These are phyloP conservation scores for Propithecus coquereli DNA, from an alignment of 2,113 vertebrate species.

Conservation along the genomic window DNA sequence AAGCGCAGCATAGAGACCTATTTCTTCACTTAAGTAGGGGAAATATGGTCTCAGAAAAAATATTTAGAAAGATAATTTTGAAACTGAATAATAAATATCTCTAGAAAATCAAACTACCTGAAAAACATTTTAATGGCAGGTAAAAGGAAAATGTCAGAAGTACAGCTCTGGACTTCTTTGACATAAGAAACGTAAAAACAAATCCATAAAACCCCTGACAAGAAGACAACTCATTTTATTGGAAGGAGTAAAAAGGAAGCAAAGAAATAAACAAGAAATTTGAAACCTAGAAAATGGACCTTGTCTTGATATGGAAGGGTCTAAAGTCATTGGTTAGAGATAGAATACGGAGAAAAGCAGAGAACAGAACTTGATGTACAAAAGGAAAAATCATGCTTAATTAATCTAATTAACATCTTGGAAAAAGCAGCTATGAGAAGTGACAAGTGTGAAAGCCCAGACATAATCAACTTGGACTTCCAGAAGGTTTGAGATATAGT, in stretches of 20 bases:
- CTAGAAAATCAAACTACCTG: not conserved
- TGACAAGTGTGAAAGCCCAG: conserved; percentile 12
- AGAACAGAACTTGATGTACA: not conserved
- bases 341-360: not conserved
- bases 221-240: not conserved
- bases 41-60: not conserved
- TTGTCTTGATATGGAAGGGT: not conserved
- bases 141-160: not conserved
- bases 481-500: not conserved
- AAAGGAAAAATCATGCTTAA: conserved; percentile 7
- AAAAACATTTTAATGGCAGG: not conserved
- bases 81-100: not conserved
- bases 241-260: not conserved
- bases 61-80: not conserved
- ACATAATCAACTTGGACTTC: not conserved
- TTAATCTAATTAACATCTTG: not conserved
- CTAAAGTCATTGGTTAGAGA: not conserved
- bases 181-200: not conserved
- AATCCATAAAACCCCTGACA: not conserved
- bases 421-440: not conserved
- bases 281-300: not conserved
- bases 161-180: not conserved
- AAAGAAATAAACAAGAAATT: not conserved
- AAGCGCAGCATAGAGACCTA: not conserved
- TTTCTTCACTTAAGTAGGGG: not conserved